phyloP scores from a whole-genome alignment of 2,888 invertebrate genomes.

The Nesidiocoris tenuis region DNA sequence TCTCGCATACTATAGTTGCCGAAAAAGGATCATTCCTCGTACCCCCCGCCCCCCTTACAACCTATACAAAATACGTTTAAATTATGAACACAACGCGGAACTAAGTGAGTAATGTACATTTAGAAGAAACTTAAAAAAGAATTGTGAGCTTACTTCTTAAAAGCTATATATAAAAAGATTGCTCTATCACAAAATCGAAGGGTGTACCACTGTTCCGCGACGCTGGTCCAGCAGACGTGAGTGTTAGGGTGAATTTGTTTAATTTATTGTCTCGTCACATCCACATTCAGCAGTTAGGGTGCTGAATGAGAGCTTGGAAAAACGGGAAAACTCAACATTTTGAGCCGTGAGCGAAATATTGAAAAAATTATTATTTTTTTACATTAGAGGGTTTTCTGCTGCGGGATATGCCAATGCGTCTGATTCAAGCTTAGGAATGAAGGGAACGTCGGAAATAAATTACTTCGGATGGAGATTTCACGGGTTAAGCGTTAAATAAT shows the following conservation, averaged over 20 bases:
- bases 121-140: conserved; percentile 30
- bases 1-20: not conserved
- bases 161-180: conserved; percentile 28
- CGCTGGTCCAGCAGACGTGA: too few species aligned
- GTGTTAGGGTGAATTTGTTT: not conserved
- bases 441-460: too few species aligned
- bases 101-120: conserved; percentile 16
- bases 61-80: conserved; percentile 17
- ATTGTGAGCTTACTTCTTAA: conserved; percentile 26
- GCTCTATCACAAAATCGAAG: conserved; percentile 39
- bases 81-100: conserved; percentile 37
- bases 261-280: not conserved
- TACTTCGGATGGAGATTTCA: too few species aligned
- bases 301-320: too few species aligned
- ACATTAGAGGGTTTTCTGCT: too few species aligned
- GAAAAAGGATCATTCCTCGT: not conserved
- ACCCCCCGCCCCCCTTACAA: not conserved
- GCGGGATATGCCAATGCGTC: too few species aligned
- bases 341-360: too few species aligned
- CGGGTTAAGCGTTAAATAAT: too few species aligned
- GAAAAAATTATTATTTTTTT: too few species aligned
- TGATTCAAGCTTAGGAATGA: too few species aligned
- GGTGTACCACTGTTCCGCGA: conserved; percentile 32
- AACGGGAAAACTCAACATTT: too few species aligned
- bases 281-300: not conserved